Conservation (phyloP, 2,888 invertebrate genomes). For the Eupithecia vulgata region DNA sequence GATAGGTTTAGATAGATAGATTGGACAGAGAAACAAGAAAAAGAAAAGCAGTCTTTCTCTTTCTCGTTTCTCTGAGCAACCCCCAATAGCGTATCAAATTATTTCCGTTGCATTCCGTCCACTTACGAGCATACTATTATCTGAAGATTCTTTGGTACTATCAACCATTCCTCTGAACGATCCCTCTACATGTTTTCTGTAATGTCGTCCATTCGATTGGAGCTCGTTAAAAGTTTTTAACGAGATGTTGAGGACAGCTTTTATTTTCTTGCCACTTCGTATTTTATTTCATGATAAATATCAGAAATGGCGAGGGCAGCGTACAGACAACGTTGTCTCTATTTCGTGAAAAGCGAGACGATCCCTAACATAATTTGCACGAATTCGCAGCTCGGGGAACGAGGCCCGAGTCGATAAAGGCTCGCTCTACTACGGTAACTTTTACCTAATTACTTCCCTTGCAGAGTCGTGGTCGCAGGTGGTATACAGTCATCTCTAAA, state of each 20-base stretch:
- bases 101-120: conserved; percentile 13
- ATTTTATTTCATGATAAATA: conserved; percentile 28
- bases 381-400: conserved; percentile 21
- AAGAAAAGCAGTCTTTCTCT: no score
- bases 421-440: conserved; percentile 46
- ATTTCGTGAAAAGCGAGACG: conserved; percentile 9
- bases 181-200: conserved; percentile 35
- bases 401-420: conserved; percentile 36
- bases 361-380: conserved; percentile 28
- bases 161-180: conserved; percentile 56
- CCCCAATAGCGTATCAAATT: background rate
- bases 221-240: conserved; percentile 47
- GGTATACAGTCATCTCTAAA: conserved; percentile 63
- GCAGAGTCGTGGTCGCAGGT: conserved; percentile 66
- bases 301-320: background rate
- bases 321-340: background rate
- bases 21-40: no score
- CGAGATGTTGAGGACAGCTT: conserved; percentile 28
- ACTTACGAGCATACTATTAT: conserved; percentile 18
- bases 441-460: conserved; percentile 59
- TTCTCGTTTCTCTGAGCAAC: background rate
- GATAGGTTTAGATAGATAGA: no score
- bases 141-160: conserved; percentile 63
- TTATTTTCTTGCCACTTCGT: conserved; percentile 23
- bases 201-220: conserved; percentile 39